These are phyloP conservation scores for Melanotaenia trifasciata DNA, from an alignment of 2,797 vertebrate species.

Conservation along the genomic window DNA sequence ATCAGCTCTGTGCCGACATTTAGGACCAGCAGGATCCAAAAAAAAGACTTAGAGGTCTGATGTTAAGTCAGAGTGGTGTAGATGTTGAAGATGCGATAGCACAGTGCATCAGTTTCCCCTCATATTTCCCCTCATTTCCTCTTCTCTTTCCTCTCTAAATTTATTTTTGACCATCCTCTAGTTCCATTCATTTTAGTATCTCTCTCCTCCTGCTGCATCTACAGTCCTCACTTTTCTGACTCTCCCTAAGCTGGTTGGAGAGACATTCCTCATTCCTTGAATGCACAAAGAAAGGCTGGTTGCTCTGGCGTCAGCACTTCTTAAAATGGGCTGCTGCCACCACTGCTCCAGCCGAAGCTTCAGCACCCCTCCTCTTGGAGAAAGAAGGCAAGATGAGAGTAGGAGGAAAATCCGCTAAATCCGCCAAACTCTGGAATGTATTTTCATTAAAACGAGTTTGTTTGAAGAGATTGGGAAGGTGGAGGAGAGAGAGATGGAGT, in stretches of 20 bases:
- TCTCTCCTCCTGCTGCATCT: conserved; percentile 6
- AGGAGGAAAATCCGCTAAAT: conserved; percentile 79
- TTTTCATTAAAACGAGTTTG: conserved; percentile 82
- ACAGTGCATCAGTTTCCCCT: background rate
- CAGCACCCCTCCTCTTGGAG: conserved; percentile 33
- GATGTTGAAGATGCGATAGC: background rate
- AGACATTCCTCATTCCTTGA: conserved; percentile 72
- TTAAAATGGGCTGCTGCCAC: conserved; percentile 70
- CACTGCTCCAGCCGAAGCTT: conserved; percentile 46
- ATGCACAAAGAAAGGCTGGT: conserved; percentile 71
- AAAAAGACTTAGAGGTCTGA: conserved; percentile 14
- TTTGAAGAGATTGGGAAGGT: conserved; percentile 79
- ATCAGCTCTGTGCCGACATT: conserved; percentile 4
- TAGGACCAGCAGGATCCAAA: conserved; percentile 14
- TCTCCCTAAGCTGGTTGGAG: conserved; percentile 64
- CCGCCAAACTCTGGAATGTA: conserved; percentile 78
- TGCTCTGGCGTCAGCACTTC: conserved; percentile 79
- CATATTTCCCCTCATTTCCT: background rate
- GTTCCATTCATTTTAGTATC: background rate
- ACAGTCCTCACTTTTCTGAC: conserved; percentile 2
- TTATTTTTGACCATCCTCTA: background rate
- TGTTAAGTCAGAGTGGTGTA: background rate
- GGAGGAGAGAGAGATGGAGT: conserved; percentile 48
- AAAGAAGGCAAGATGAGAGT: conserved; percentile 61
- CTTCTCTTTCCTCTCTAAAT: conserved; percentile 10